These are phyloP conservation scores for Falco punctatus DNA, from an alignment of 2,113 vertebrate species.

Conservation along the genomic window DNA sequence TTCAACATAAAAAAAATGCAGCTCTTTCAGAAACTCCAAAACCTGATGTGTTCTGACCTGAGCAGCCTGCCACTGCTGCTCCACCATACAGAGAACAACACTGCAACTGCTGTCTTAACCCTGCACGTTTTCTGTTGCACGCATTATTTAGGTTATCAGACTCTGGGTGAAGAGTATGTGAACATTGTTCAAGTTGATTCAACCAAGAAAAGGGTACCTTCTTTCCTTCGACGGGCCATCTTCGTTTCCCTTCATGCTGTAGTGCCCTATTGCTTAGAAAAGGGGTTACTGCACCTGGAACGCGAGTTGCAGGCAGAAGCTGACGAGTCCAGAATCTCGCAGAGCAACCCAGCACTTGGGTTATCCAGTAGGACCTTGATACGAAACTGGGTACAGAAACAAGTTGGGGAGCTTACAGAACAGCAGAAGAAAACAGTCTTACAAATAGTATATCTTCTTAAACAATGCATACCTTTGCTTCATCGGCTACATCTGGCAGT, in stretches of 20 bases:
- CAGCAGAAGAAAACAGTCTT: slow-evolving; percentile 77
- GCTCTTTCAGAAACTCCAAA: neutral
- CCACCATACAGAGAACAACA: rapidly evolving
- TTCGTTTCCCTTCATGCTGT: slow-evolving; percentile 80
- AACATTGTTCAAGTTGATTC: slow-evolving; percentile 89
- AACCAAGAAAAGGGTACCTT: slow-evolving; percentile 79
- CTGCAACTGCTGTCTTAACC: neutral
- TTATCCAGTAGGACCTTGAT: slow-evolving; percentile 18
- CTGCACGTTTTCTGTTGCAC: neutral
- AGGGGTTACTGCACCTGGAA: slow-evolving; percentile 84
- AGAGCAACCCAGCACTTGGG: slow-evolving; percentile 32
- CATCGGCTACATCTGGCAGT: slow-evolving; percentile 84
- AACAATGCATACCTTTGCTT: slow-evolving; percentile 79
- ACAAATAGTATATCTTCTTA: slow-evolving; percentile 58
- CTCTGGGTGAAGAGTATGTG: slow-evolving; percentile 94
- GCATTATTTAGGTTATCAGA: slow-evolving; percentile 84
- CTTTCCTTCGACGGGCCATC: slow-evolving; percentile 65
- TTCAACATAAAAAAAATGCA: neutral
- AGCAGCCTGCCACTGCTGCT: neutral
- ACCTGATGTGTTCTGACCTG: neutral
- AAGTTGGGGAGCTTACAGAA: slow-evolving; percentile 67
- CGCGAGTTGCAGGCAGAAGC: slow-evolving; percentile 80
- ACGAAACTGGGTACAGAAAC: slow-evolving; percentile 71
- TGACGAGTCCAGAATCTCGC: neutral
- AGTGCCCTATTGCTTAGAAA: slow-evolving; percentile 88